Conservation (phyloP, 2,888 invertebrate species). For the Andrena bucephala region DNA sequence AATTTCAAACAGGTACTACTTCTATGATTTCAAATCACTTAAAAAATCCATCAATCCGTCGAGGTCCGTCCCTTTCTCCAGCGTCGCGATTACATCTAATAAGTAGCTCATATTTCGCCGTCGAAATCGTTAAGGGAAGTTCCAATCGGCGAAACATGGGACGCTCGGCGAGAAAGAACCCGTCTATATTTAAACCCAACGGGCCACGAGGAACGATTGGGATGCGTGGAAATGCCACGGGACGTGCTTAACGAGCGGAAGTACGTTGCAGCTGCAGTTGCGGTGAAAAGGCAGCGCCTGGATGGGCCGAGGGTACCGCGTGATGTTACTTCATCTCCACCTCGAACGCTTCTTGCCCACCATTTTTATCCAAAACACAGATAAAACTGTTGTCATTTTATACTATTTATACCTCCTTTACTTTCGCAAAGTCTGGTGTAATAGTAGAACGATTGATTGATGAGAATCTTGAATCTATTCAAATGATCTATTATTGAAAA, state of each 20-base stretch:
- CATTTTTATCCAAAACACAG: not conserved
- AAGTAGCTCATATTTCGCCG: constrained; percentile 13
- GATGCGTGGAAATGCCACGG: constrained; percentile 74
- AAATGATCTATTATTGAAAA: too few species aligned
- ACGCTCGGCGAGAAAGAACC: constrained; percentile 46
- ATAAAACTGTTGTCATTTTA: not conserved
- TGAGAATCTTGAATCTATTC: not conserved
- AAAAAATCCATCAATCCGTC: not conserved
- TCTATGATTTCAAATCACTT: too few species aligned
- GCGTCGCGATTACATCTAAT: not conserved
- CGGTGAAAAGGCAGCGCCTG: constrained; percentile 44
- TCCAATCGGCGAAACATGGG: constrained; percentile 50
- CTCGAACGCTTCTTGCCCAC: not conserved
- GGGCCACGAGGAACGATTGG: constrained; percentile 66
- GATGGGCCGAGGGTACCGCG: constrained; percentile 2
- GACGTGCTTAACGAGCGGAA: constrained; percentile 77
- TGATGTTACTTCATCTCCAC: constrained; percentile 17
- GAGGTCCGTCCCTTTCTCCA: not conserved
- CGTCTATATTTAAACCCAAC: constrained; percentile 71
- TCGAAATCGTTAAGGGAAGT: constrained; percentile 37
- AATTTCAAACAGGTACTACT: too few species aligned
- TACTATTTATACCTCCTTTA: not conserved
- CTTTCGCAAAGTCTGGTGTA: not conserved
- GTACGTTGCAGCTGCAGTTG: constrained; percentile 72
- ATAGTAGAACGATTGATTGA: not conserved